Evolutionary conservation across 2,113 vertebrate species (phyloP).

Genomic region (Arizona elegans): DNA sequence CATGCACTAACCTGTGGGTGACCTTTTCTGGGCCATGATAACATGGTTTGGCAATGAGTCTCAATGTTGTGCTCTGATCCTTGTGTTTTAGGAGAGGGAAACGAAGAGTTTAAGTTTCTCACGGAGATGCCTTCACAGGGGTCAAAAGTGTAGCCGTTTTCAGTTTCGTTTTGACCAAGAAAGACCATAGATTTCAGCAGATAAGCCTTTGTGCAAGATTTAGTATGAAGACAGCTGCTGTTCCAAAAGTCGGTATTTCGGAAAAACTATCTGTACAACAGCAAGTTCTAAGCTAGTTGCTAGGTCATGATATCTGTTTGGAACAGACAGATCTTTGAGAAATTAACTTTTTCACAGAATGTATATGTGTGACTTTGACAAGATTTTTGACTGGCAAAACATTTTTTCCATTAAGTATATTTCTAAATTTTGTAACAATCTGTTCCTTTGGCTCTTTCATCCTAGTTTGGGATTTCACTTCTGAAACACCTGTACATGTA

Average conservation of each 20-base stretch:
- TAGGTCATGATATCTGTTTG: background rate
- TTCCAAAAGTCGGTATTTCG: background rate
- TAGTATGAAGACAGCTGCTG: background rate
- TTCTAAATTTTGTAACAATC: background rate
- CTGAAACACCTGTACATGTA: background rate
- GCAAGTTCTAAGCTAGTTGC: background rate
- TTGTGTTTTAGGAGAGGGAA: background rate
- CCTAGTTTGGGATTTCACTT: background rate
- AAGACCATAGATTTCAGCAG: conserved; percentile 3
- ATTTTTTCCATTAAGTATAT: background rate
- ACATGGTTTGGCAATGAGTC: background rate
- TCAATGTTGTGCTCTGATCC: background rate
- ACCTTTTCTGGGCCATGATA: background rate
- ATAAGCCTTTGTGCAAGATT: background rate
- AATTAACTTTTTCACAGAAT: background rate
- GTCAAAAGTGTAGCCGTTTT: conserved; percentile 5
- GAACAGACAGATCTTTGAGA: background rate
- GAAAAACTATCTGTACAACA: background rate
- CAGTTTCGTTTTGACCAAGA: conserved; percentile 14
- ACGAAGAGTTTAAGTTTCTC: background rate
- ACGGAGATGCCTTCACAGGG: background rate
- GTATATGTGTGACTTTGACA: background rate
- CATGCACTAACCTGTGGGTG: background rate
- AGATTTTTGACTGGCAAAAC: background rate
- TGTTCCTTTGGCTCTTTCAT: conserved; percentile 7